These are phyloP conservation scores for Cynopterus brachyotis DNA, from an alignment of 2,113 vertebrate species.

Conservation along the genomic window DNA sequence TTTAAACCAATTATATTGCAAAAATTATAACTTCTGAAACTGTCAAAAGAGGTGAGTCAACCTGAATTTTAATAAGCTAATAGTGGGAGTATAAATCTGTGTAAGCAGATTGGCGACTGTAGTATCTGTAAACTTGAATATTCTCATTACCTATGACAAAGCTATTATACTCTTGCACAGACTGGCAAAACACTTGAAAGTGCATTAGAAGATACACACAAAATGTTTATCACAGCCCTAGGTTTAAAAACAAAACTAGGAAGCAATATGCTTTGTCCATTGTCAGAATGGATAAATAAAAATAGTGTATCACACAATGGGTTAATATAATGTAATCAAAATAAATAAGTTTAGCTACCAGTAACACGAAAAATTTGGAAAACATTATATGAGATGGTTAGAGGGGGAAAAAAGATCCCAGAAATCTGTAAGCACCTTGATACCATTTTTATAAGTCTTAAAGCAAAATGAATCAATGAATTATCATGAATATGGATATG, in stretches of 20 bases:
- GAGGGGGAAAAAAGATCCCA: not conserved
- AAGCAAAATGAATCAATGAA: not conserved
- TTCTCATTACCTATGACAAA: not conserved
- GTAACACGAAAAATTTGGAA: not conserved
- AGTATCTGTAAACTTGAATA: constrained; percentile 1
- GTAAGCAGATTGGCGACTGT: not conserved
- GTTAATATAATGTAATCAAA: not conserved
- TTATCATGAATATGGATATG: not conserved
- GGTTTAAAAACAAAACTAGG: not conserved
- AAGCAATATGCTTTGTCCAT: not conserved
- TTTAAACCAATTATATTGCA: not conserved
- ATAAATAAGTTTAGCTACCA: not conserved
- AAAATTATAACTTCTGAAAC: not conserved
- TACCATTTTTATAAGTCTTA: not conserved
- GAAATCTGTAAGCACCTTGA: not conserved
- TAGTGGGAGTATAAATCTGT: not conserved
- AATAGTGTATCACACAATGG: not conserved
- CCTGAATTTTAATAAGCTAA: not conserved
- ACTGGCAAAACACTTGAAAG: not conserved
- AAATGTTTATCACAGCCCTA: not conserved
- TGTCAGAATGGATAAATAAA: not conserved
- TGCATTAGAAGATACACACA: not conserved
- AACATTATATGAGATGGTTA: not conserved
- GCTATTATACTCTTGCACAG: not conserved
- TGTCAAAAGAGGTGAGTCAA: not conserved